phyloP scores from a whole-genome alignment of 2,888 invertebrate genomes.

The Callyntrura guangdongensis region DNA sequence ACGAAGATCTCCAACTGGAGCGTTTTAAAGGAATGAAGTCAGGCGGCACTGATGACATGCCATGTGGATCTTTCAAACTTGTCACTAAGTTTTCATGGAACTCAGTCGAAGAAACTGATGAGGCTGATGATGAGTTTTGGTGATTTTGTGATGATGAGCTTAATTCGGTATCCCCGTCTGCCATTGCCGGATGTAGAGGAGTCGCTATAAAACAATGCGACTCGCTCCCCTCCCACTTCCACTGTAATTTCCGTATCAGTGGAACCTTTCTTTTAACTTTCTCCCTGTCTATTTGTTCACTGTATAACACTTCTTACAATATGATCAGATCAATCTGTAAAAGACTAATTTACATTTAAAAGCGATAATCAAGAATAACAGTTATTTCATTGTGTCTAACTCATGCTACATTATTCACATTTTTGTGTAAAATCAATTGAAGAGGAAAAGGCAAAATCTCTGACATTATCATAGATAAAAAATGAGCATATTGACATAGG shows the following conservation, averaged over 20 bases:
- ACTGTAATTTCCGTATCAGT: background rate
- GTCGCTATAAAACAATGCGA: conserved; percentile 36
- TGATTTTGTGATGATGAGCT: conserved; percentile 72
- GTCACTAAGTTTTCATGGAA: conserved; percentile 75
- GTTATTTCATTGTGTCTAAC: too few relatives aligned
- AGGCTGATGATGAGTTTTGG: conserved; percentile 71
- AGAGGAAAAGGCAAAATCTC: too few relatives aligned
- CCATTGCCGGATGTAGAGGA: conserved; percentile 69
- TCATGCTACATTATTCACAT: too few relatives aligned
- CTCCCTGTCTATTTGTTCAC: background rate
- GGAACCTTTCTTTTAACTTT: background rate
- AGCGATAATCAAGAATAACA: too few relatives aligned
- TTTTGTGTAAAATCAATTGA: too few relatives aligned
- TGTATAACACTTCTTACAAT: background rate
- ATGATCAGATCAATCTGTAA: too few relatives aligned
- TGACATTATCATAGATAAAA: too few relatives aligned
- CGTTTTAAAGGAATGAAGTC: conserved; percentile 80
- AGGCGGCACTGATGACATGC: conserved; percentile 78
- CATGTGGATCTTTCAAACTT: conserved; percentile 66
- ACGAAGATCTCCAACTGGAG: conserved; percentile 80
- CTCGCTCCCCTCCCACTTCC: conserved; percentile 23
- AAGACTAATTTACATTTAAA: too few relatives aligned
- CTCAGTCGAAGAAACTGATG: conserved; percentile 71
- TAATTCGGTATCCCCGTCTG: conserved; percentile 77
- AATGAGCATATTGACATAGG: too few relatives aligned